Conservation (phyloP, 1,140 invertebrate species). For the Drosophila pseudoananassae region DNA sequence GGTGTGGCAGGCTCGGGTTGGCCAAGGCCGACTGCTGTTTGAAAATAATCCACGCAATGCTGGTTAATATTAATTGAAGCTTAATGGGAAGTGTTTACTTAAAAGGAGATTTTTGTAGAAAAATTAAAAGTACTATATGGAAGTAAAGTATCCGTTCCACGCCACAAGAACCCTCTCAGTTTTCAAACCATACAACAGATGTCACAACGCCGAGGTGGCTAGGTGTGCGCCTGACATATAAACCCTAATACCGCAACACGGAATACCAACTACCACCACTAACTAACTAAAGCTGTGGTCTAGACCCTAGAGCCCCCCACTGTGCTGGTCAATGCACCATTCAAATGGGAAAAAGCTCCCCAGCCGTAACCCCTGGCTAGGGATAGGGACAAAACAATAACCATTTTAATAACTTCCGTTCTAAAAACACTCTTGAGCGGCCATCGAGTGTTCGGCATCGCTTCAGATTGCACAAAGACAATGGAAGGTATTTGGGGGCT, state of each 20-base stretch:
- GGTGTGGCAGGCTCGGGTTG: slow-evolving; percentile 9
- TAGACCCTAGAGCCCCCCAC: slow-evolving; percentile 13
- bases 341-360: slow-evolving; percentile 25
- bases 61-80: no score
- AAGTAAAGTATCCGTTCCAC: neutral
- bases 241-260: slow-evolving; percentile 67
- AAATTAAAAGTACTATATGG: no score
- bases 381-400: slow-evolving; percentile 50
- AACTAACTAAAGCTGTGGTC: neutral
- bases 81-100: no score
- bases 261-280: slow-evolving; percentile 1
- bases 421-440: slow-evolving; percentile 71
- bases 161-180: neutral
- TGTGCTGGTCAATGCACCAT: slow-evolving; percentile 65
- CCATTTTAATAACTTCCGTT: slow-evolving; percentile 82
- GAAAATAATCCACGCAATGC: neutral
- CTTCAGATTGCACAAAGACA: slow-evolving; percentile 63
- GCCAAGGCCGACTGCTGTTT: slow-evolving; percentile 2
- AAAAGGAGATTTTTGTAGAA: no score
- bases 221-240: slow-evolving; percentile 64
- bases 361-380: slow-evolving; percentile 34
- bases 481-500: slow-evolving; percentile 32
- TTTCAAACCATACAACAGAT: slow-evolving; percentile 37
- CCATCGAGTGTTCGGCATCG: slow-evolving; percentile 28
- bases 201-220: neutral